Evolutionary conservation across 2,113 vertebrate species (phyloP).

Genomic region (Meriones unguiculatus): DNA sequence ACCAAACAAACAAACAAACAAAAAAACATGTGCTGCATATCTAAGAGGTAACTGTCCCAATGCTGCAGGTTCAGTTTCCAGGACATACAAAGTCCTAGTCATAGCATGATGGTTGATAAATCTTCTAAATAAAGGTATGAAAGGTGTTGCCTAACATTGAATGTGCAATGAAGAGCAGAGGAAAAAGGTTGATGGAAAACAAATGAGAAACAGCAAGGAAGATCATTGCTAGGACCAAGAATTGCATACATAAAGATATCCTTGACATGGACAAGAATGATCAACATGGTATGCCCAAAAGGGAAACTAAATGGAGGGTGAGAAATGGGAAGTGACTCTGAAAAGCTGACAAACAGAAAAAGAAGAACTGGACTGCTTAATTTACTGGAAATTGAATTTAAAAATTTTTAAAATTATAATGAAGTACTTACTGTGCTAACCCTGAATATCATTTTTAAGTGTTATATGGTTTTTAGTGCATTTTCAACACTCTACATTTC

Average conservation of each 20-base stretch:
- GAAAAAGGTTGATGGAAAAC: not conserved
- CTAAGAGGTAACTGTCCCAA: not conserved
- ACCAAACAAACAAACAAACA: too few species aligned
- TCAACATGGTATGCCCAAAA: not conserved
- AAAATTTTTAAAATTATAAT: not conserved
- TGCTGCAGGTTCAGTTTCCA: not conserved
- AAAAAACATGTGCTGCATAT: not conserved
- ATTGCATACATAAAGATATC: not conserved
- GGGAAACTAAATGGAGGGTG: not conserved
- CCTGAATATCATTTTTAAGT: slow-evolving; percentile 59
- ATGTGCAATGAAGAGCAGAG: not conserved
- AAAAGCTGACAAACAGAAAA: not conserved
- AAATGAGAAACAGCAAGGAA: not conserved
- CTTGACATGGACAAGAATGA: not conserved
- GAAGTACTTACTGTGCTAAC: not conserved
- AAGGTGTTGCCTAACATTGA: not conserved
- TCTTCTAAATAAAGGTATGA: not conserved
- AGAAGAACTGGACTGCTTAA: not conserved
- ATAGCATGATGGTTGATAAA: not conserved
- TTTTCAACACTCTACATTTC: not conserved
- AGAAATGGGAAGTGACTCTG: not conserved
- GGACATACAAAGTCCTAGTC: not conserved
- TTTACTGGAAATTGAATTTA: slow-evolving; percentile 4
- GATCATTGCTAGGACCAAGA: not conserved
- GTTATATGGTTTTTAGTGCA: not conserved